phyloP scores from a whole-genome alignment of 1,140 invertebrate species.

The Papilio machaon region DNA sequence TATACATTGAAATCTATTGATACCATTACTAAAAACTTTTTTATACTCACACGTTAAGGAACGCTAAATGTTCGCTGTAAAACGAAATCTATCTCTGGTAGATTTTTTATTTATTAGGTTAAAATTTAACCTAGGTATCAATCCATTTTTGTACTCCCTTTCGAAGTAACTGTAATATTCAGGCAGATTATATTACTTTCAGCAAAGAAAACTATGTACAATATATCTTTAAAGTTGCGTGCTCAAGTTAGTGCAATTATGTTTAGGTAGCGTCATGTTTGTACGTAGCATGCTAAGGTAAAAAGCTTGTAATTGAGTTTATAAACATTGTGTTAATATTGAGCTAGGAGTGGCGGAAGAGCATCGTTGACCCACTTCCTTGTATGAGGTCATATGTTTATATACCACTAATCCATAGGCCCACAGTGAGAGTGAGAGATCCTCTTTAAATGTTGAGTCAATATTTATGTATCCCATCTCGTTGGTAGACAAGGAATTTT shows the following conservation, averaged over 20 bases:
- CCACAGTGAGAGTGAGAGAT: not conserved
- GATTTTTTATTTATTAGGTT: too few relatives aligned
- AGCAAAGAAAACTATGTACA: not conserved
- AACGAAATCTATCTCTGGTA: too few relatives aligned
- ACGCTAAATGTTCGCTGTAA: too few relatives aligned
- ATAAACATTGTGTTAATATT: slow-evolving; percentile 9
- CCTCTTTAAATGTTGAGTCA: too few relatives aligned
- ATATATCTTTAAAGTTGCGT: not conserved
- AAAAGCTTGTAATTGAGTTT: not conserved
- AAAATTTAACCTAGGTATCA: too few relatives aligned
- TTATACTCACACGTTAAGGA: too few relatives aligned
- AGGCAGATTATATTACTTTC: not conserved
- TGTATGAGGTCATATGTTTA: slow-evolving; percentile 1
- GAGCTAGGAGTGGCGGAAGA: not conserved
- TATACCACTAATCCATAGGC: not conserved
- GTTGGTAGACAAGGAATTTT: too few relatives aligned
- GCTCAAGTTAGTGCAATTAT: not conserved
- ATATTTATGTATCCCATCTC: too few relatives aligned
- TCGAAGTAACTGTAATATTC: too few relatives aligned
- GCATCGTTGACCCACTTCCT: slow-evolving; percentile 31
- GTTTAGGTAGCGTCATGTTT: not conserved
- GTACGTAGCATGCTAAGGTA: not conserved
- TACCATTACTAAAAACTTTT: too few relatives aligned
- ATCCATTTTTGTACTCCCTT: too few relatives aligned
- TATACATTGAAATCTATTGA: not conserved